Evolutionary conservation across 1,140 invertebrate species (phyloP).

Genomic region (Portunus trituberculatus): DNA sequence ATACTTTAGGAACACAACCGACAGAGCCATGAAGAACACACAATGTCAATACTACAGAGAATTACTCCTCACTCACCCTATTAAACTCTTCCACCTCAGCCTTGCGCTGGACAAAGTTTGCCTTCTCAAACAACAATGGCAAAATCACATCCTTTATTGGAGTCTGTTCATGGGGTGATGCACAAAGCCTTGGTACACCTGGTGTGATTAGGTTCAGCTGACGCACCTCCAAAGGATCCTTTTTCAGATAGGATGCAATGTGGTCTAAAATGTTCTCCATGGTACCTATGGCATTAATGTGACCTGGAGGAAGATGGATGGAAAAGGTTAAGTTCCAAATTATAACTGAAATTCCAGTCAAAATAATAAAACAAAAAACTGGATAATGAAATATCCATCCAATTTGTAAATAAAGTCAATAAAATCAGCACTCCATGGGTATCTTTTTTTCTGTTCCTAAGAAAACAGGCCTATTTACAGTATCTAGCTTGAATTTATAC

Average conservation of each 20-base stretch:
- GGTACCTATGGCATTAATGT: slow-evolving; percentile 80
- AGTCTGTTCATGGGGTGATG: slow-evolving; percentile 54
- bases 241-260: slow-evolving; percentile 85
- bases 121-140: slow-evolving; percentile 76
- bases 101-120: neutral
- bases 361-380: no score
- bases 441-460: no score
- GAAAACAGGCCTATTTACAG: no score
- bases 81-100: slow-evolving; percentile 78
- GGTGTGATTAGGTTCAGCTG: slow-evolving; percentile 79
- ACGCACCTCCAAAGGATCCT: slow-evolving; percentile 85
- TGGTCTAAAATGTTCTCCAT: slow-evolving; percentile 92
- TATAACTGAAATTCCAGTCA: no score
- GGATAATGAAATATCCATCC: no score
- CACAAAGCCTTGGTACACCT: slow-evolving; percentile 31
- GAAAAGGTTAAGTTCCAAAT: no score
- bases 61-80: slow-evolving; percentile 74
- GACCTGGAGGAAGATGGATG: slow-evolving; percentile 41
- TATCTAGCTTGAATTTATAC: no score
- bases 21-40: no score
- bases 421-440: no score
- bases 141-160: slow-evolving; percentile 45
- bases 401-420: no score
- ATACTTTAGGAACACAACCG: no score
- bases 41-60: no score